These are phyloP conservation scores for Aphaenogaster ashmeadi DNA, from an alignment of 1,140 invertebrate genomes.

Conservation along the genomic window DNA sequence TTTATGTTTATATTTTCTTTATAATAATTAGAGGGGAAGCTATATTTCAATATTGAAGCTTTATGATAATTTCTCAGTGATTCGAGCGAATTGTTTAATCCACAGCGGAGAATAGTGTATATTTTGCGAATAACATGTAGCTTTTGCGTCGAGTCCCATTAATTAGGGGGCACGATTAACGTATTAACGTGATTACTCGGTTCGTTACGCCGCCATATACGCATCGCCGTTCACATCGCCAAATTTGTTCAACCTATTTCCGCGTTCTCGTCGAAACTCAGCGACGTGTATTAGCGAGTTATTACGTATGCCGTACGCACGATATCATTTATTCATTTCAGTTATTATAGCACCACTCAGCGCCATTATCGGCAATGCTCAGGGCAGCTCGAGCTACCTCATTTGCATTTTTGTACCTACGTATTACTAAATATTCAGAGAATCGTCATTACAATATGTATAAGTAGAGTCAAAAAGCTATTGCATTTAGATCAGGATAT, in stretches of 20 bases:
- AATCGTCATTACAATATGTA: not conserved
- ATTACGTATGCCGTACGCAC: constrained; percentile 50
- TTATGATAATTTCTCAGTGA: constrained; percentile 8
- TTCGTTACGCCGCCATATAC: constrained; percentile 55
- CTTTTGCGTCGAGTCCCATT: constrained; percentile 57
- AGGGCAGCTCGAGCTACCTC: not conserved
- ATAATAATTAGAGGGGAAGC: not conserved
- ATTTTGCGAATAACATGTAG: constrained; percentile 45
- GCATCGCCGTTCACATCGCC: constrained; percentile 31
- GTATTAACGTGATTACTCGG: constrained; percentile 62
- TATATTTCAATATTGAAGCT: not conserved
- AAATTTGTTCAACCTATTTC: constrained; percentile 68
- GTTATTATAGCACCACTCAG: constrained; percentile 47
- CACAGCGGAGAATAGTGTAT: constrained; percentile 8
- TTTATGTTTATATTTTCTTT: not conserved
- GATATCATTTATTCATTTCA: constrained; percentile 56
- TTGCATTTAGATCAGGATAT: not conserved
- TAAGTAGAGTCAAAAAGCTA: not conserved
- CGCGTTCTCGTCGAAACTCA: constrained; percentile 51
- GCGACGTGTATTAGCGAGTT: constrained; percentile 55
- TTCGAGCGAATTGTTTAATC: constrained; percentile 41
- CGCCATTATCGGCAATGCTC: constrained; percentile 27
- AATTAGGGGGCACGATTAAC: constrained; percentile 61
- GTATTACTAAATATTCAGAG: not conserved
- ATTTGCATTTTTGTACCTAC: constrained; percentile 39